A percentile compares a stretch with the other conserved stretches of the same genome.
These are phyloP conservation scores for Anser cygnoides DNA, from an alignment of 2,113 vertebrate species.

Conservation along the genomic window DNA sequence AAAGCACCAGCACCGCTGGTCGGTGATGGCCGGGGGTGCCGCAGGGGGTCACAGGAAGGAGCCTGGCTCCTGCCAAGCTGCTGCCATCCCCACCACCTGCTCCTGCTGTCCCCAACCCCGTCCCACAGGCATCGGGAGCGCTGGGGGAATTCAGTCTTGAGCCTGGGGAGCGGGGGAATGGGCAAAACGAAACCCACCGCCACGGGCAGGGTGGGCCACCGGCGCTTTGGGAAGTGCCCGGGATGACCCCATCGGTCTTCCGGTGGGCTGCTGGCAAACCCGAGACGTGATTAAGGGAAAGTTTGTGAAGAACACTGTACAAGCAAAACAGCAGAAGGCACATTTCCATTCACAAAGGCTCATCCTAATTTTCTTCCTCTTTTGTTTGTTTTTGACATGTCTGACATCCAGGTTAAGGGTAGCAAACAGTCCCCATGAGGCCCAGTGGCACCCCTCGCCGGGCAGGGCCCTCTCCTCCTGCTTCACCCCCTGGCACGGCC, in stretches of 20 bases:
- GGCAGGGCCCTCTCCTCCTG: background rate
- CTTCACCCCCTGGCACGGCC: background rate
- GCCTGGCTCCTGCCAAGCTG: background rate
- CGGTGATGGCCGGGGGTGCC: too few relatives aligned
- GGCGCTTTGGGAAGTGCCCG: background rate
- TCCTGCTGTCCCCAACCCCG: background rate
- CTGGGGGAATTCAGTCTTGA: background rate
- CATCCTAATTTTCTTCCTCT: background rate
- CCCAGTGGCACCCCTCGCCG: background rate
- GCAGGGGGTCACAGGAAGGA: too few relatives aligned
- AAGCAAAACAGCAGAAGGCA: accelerated
- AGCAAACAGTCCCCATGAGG: background rate
- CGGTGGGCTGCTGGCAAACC: background rate
- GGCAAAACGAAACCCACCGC: background rate
- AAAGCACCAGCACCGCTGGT: background rate
- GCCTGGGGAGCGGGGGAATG: background rate
- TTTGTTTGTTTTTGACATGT: background rate
- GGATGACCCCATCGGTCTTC: background rate
- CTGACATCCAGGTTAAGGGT: background rate
- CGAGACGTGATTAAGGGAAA: background rate
- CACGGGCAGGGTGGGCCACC: accelerated
- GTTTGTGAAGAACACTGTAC: accelerated
- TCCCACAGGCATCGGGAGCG: background rate
- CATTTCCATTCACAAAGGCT: background rate
- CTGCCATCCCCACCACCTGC: accelerated